A percentile compares a stretch with the other conserved stretches of the same genome.
phyloP scores from a whole-genome alignment of 2,888 invertebrate genomes.

The Cyclophora albipunctata region DNA sequence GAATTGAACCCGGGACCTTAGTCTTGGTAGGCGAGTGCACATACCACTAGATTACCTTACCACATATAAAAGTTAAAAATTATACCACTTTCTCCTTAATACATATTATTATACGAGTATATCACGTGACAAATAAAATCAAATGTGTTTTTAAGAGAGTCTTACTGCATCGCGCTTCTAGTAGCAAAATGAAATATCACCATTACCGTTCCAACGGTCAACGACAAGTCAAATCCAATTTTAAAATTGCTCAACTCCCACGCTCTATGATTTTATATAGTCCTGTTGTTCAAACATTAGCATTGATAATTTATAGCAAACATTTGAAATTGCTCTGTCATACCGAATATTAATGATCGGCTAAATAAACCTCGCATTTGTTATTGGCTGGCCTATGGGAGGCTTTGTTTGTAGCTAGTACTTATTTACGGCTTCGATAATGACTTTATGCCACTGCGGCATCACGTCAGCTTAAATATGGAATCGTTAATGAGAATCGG shows the following conservation, averaged over 20 bases:
- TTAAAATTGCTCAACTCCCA: constrained; percentile 19
- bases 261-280: constrained; percentile 12
- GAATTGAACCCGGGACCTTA: too few relatives aligned
- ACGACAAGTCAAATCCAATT: not conserved
- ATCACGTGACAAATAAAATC: too few relatives aligned
- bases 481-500: constrained; percentile 18
- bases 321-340: constrained; percentile 51
- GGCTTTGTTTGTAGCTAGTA: constrained; percentile 4
- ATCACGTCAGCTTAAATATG: constrained; percentile 14
- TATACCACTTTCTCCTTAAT: too few relatives aligned
- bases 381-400: constrained; percentile 5
- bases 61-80: too few relatives aligned
- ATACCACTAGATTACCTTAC: too few relatives aligned
- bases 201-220: too few relatives aligned
- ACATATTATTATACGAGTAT: too few relatives aligned
- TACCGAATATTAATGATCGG: constrained; percentile 48
- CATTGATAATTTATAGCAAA: constrained; percentile 50
- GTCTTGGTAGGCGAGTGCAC: too few relatives aligned
- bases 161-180: too few relatives aligned
- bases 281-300: constrained; percentile 35
- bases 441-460: constrained; percentile 10
- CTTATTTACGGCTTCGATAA: constrained; percentile 9
- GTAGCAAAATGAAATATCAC: too few relatives aligned
- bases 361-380: constrained; percentile 32
- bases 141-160: too few relatives aligned